Evolutionary conservation across 2,888 invertebrate genomes (phyloP), one percentile per base, ranked within the genome.

Genomic region (Crocallis elinguaria): DNA sequence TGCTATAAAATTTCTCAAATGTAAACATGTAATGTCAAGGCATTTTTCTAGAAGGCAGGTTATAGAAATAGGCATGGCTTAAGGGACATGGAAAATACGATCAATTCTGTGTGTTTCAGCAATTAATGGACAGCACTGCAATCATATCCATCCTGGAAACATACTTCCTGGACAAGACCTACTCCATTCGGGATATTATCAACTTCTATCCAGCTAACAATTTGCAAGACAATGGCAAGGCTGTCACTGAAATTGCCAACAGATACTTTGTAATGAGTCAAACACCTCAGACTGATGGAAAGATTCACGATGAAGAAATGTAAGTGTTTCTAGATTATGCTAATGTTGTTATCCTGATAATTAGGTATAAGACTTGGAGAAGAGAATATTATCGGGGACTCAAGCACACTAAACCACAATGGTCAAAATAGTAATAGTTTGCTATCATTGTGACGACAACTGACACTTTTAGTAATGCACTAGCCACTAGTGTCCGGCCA

Each of bases 51-150:
- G n/a, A n/a, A n/a, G n/a, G n/a, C n/a, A n/a, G n/a, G n/a, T n/a
- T n/a, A n/a, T n/a, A 2, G 6, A 23, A 23, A 2, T 6, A 23
- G 8, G 23, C 6, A 8, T 23, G 6, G 23, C 8, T 23, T 23
- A 8, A 2, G 2, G 6, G 6, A 23, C 8, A 1, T 8, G 6
- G 2, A 1, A 3, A 23, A 16, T 14, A 21, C n/a, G 1, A 12
- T 48, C n/a, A 33, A 12, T 19, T 30, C 16, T 33, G 39, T 29
- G 5, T n/a, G 7, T 92, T 93, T 41, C 86, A 97, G 92, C 97
- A 98, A 87, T 86, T 99, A 50, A 95, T 96, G 69, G 99, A 99
- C 78, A 99, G 99, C 62, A 95, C 97, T 13, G 96, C 98, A 82
- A 98, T 99, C 46, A 94, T 99, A 67, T 99, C 99, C 3, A 92